Evolutionary conservation across 2,797 vertebrate species (phyloP), one percentile per base, ranked within the genome.

Genomic region (Chrysocyon brachyurus): DNA sequence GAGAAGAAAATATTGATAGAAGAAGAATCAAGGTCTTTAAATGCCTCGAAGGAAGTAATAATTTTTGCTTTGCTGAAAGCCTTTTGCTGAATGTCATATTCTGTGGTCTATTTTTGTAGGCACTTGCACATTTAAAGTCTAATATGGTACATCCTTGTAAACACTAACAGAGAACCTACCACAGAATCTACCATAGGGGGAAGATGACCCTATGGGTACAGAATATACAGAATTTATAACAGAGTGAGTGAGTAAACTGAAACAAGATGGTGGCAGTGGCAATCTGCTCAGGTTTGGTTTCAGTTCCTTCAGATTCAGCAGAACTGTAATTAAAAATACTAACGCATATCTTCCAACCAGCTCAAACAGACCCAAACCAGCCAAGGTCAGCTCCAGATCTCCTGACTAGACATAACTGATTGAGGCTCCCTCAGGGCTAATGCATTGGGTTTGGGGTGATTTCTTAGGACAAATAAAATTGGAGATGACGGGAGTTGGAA

Each of bases 1-100:
- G 90, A 94, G 81, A 83, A 96, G 66, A 91, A 97, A 97, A 96
- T 96, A 95, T 91, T 92, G 86, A 93, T 10, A 46, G 64, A 52
- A 87, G 46, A 94, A 92, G 89, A 97, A 97, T 78, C 94, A 85
- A 93, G 72, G 52, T 92, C 90, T 87, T 75, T 75, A 40, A 84
- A 52, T 77, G 70, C 87, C 92, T 97, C 22, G 94, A 92, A 91
- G 91, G 83, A 77, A 91, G 10, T 57, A 85, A 90, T 82, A 91
- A 84, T 87, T 46, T 31, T 75, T 81, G 28, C 31, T 52, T 24
- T 73, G 26, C 46, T 52, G 26, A 77, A 75, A 77, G 73, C 73
- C 26, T 31, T 77, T 75, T 49, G 72, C 87, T 86, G 87, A 90
- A 57, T 85, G 63, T 54, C 16, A 33, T 61, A 36, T 66, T 91